A percentile compares a stretch with the other conserved stretches of the same genome.
These are phyloP conservation scores for Galaxias olidus DNA, from an alignment of 2,797 vertebrate genomes.

Conservation along the genomic window DNA sequence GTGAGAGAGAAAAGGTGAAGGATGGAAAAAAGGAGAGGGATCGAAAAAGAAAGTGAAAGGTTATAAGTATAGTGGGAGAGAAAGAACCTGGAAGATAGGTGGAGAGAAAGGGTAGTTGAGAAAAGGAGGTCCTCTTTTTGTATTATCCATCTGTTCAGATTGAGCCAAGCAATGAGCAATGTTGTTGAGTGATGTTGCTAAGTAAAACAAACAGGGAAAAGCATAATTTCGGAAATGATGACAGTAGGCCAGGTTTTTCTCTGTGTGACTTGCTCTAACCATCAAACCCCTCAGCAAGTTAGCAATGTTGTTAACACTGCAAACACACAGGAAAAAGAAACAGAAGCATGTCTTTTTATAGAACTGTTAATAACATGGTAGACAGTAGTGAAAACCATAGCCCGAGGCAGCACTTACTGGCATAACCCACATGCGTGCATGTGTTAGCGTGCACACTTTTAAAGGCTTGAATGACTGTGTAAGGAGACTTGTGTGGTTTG, in stretches of 20 bases:
- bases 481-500: background rate
- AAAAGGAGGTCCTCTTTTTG: slow-evolving; percentile 39
- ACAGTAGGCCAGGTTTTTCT: slow-evolving; percentile 45
- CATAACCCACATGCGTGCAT: slow-evolving; percentile 50
- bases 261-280: slow-evolving; percentile 25
- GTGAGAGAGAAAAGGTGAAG: slow-evolving; percentile 32
- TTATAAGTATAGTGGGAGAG: slow-evolving; percentile 15
- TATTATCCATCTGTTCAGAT: slow-evolving; percentile 60
- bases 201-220: slow-evolving; percentile 63
- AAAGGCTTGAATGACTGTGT: slow-evolving; percentile 24
- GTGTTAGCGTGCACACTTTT: slow-evolving; percentile 23
- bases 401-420: slow-evolving; percentile 71
- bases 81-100: slow-evolving; percentile 20
- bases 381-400: slow-evolving; percentile 71
- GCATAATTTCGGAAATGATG: slow-evolving; percentile 56
- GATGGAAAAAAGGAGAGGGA: background rate
- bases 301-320: slow-evolving; percentile 55
- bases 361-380: slow-evolving; percentile 77
- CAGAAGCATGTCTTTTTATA: slow-evolving; percentile 73
- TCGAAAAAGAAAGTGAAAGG: background rate
- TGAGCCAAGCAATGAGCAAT: slow-evolving; percentile 52
- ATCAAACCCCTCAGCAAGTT: slow-evolving; percentile 35
- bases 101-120: slow-evolving; percentile 26
- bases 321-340: slow-evolving; percentile 66
- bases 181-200: slow-evolving; percentile 60